Conservation (phyloP, 2,888 invertebrate genomes). For the Siphlonurus alternatus region DNA sequence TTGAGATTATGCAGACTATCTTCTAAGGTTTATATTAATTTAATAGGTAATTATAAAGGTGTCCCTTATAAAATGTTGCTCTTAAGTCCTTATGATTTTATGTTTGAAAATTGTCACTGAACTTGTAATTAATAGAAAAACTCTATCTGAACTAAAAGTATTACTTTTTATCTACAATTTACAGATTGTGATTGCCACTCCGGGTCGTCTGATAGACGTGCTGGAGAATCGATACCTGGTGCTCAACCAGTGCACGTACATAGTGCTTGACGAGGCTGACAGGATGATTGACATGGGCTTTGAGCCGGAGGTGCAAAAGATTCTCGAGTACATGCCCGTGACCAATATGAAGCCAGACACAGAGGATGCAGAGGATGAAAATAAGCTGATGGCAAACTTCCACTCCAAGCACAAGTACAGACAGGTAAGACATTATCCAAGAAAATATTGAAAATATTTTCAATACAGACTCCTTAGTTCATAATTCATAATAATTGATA, state of each 20-base stretch:
- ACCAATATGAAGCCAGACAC: constrained; percentile 95
- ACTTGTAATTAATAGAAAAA: no score
- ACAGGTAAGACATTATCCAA: constrained; percentile 38
- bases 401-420: constrained; percentile 91
- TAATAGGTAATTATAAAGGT: no score
- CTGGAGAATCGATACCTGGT: constrained; percentile 95
- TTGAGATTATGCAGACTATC: no score
- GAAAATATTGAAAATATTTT: no score
- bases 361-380: constrained; percentile 94
- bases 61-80: no score
- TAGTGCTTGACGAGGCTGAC: constrained; percentile 92
- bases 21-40: no score
- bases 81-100: no score
- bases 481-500: no score
- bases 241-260: constrained; percentile 93
- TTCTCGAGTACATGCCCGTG: constrained; percentile 95
- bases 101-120: no score
- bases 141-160: no score
- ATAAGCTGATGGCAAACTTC: constrained; percentile 80
- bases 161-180: no score
- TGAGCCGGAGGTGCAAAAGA: constrained; percentile 95
- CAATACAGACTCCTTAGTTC: no score
- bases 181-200: constrained; percentile 94
- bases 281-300: constrained; percentile 99
- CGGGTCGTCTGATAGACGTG: constrained; percentile 97